phyloP scores from a whole-genome alignment of 2,113 vertebrate species.

The Cyanoliseus patagonus region DNA sequence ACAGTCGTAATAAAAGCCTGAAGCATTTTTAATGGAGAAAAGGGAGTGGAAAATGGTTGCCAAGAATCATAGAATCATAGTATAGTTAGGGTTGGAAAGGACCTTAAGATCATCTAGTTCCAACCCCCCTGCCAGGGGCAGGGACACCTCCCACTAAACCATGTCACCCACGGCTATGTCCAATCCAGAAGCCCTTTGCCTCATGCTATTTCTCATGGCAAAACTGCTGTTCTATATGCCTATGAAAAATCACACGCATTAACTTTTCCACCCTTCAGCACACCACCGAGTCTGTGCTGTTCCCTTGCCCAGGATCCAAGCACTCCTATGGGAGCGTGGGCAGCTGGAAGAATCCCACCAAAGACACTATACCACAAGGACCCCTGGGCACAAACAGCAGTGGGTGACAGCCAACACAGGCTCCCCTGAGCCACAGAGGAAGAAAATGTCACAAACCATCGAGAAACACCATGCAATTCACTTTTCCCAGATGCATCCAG shows the following conservation, averaged over 20 bases:
- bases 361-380: background rate
- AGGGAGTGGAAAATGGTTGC: background rate
- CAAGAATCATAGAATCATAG: background rate
- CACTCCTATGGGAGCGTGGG: background rate
- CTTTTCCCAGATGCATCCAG: background rate
- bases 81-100: too few relatives aligned
- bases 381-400: background rate
- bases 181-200: background rate
- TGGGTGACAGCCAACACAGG: background rate
- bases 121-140: too few relatives aligned
- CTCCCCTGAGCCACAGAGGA: background rate
- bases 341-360: background rate
- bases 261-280: background rate
- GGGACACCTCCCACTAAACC: too few relatives aligned
- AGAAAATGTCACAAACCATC: background rate
- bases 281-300: background rate
- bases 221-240: background rate
- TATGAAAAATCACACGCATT: background rate
- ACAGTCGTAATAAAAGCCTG: background rate
- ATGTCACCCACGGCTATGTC: too few relatives aligned
- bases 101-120: too few relatives aligned
- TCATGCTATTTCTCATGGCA: background rate
- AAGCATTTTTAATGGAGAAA: background rate
- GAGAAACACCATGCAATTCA: background rate
- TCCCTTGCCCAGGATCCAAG: background rate